Evolutionary conservation across 2,888 invertebrate genomes (phyloP), one percentile per base, ranked within the genome.

Genomic region (Geophilus truncorum): DNA sequence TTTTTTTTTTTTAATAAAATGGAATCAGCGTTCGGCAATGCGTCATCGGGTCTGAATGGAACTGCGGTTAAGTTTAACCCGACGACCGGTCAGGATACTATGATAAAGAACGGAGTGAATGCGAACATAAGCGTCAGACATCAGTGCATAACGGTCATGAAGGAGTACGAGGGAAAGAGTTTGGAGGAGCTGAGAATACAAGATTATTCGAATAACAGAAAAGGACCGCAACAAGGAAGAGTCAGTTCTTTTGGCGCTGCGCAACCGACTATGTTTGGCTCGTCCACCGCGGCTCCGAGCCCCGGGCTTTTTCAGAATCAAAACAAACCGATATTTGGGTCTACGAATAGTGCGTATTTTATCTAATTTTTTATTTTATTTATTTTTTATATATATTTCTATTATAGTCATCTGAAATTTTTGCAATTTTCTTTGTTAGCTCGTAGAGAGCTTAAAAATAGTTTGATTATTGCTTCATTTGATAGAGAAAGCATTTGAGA

Each of bases 51-150:
- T 0, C 88, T 89, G 15, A 86, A 90, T 0, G 96, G 96, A 1
- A 94, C 95, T 0, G 91, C 92, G 0, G 90, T 94, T 0, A 97
- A 98, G 86, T 98, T 96, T 87, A 92, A 90, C 84, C 93, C 96
- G 0, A 92, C 94, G 0, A 86, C 93, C 32, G 96, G 96, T 1
- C 93, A 93, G 0, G 99, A 99, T 85, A 94, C 96, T 0, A 92
- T 97, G 88, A 91, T 95, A 85, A 97, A 97, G 87, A 92, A 93
- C 83, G 96, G 96, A 0, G 90, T 92, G 1, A 91, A 93, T 1
- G 93, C 92, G 85, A 94, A 90, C 12, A 12, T 10, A 1, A 21
- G n/a, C 18, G 18, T 51, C 0, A n/a, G 51, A 5, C 7, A 25
- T n/a, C 70, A 70, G 70, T 70, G 70, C 15, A 28, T 70, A 25